These are phyloP conservation scores for Crypturellus tataupa DNA, from an alignment of 2,797 vertebrate species.

Conservation along the genomic window DNA sequence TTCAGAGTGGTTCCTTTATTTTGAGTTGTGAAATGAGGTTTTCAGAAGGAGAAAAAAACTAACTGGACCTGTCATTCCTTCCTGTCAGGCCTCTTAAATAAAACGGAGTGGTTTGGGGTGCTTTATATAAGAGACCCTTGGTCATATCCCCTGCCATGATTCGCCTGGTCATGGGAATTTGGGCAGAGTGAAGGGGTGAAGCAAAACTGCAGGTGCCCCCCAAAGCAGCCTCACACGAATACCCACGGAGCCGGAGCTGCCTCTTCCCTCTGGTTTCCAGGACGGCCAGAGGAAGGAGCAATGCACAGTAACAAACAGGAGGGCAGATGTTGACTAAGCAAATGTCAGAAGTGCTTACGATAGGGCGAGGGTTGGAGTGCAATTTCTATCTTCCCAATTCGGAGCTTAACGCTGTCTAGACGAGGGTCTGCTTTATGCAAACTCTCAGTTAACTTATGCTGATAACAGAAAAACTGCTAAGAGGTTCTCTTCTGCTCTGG, in stretches of 20 bases:
- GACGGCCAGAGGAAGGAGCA: neutral
- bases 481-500: neutral
- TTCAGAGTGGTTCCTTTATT: neutral
- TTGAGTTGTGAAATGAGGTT: neutral
- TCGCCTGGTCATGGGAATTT: accelerated
- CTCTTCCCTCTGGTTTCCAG: neutral
- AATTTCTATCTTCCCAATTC: neutral
- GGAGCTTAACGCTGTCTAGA: neutral
- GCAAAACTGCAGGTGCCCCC: neutral
- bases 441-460: neutral
- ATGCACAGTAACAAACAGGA: neutral
- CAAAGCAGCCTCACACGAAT: neutral
- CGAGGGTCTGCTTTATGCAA: neutral
- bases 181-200: too few species aligned
- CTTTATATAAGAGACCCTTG: too few species aligned
- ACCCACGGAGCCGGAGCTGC: neutral
- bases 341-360: conserved; percentile 1
- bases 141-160: too few species aligned
- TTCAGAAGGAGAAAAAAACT: neutral
- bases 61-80: neutral
- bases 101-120: neutral
- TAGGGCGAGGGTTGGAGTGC: too few species aligned
- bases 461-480: neutral
- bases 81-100: neutral
- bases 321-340: conserved; percentile 33